Conservation (phyloP, 2,888 invertebrate species). For the Orthonychiurus folsomi region DNA sequence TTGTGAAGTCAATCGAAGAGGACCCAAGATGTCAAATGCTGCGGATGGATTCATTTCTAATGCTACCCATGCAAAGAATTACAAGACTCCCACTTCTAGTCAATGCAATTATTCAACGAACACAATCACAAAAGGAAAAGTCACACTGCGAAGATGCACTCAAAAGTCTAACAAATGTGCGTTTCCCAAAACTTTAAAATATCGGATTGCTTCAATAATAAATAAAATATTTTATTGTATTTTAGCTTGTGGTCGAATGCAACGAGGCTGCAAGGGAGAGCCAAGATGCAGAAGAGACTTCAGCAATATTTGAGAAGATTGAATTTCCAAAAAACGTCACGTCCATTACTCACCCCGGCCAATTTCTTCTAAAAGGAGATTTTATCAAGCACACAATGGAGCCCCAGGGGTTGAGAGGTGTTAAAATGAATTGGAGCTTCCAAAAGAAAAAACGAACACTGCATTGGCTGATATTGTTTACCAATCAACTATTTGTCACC, state of each 20-base stretch:
- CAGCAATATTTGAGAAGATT: conserved; percentile 35
- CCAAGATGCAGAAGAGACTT: conserved; percentile 43
- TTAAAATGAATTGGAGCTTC: conserved; percentile 68
- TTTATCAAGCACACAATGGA: conserved; percentile 69
- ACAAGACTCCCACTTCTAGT: conserved; percentile 62
- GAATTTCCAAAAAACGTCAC: conserved; percentile 27
- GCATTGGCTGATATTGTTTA: conserved; percentile 73
- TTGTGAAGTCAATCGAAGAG: conserved; percentile 56
- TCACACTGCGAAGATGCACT: conserved; percentile 51
- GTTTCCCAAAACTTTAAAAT: too few species aligned
- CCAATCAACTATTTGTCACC: conserved; percentile 75
- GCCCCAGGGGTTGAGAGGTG: conserved; percentile 46
- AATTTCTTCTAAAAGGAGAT: conserved; percentile 64
- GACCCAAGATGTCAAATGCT: conserved; percentile 71
- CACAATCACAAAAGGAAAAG: conserved; percentile 34
- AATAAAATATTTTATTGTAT: too few species aligned
- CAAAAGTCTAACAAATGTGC: conserved; percentile 66
- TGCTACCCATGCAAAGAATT: conserved; percentile 96
- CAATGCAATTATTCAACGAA: conserved; percentile 50
- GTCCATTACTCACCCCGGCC: conserved; percentile 44
- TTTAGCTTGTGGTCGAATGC: conserved; percentile 82
- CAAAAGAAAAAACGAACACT: conserved; percentile 64
- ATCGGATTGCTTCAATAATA: too few species aligned
- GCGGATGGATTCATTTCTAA: conserved; percentile 84
- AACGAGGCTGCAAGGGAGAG: conserved; percentile 84